Evolutionary conservation across 2,113 vertebrate genomes (phyloP).

Genomic region (Columba janthina): DNA sequence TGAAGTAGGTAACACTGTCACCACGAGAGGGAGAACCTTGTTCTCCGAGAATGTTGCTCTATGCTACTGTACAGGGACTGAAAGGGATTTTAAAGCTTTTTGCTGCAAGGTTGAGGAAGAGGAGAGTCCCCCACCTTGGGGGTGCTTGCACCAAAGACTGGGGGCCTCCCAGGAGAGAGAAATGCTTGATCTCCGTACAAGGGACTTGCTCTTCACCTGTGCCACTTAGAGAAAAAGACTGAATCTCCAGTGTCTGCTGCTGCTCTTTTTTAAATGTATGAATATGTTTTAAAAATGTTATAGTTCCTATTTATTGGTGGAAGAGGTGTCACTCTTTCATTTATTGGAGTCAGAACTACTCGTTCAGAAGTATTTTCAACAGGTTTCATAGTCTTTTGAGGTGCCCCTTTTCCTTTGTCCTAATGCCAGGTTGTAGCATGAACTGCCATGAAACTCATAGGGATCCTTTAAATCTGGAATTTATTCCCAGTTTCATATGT

Average conservation of each 20-base stretch:
- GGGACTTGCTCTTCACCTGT: conserved; percentile 23
- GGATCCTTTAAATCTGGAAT: not conserved
- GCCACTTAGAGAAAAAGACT: conserved; percentile 30
- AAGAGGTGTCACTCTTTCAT: not conserved
- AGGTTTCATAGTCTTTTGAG: not conserved
- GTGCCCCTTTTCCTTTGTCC: not conserved
- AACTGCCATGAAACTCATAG: not conserved
- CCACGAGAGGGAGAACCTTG: conserved; percentile 42
- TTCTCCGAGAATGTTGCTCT: conserved; percentile 34
- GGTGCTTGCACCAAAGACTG: conserved; percentile 51
- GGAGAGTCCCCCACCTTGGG: not conserved
- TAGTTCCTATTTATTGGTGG: not conserved
- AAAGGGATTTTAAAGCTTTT: conserved; percentile 59
- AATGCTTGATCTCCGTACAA: conserved; percentile 32
- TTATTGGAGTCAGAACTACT: not conserved
- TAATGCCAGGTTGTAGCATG: not conserved
- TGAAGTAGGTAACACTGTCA: conserved; percentile 47
- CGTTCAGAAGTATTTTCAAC: not conserved
- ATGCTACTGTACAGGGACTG: conserved; percentile 17
- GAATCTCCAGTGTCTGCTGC: conserved; percentile 14
- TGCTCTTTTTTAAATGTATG: not conserved
- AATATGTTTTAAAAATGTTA: not conserved
- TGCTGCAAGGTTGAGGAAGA: conserved; percentile 32
- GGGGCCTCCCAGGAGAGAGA: conserved; percentile 7
- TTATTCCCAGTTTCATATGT: not conserved